Evolutionary conservation across 2,888 invertebrate genomes (phyloP).

Genomic region (Synergus laeviventris): DNA sequence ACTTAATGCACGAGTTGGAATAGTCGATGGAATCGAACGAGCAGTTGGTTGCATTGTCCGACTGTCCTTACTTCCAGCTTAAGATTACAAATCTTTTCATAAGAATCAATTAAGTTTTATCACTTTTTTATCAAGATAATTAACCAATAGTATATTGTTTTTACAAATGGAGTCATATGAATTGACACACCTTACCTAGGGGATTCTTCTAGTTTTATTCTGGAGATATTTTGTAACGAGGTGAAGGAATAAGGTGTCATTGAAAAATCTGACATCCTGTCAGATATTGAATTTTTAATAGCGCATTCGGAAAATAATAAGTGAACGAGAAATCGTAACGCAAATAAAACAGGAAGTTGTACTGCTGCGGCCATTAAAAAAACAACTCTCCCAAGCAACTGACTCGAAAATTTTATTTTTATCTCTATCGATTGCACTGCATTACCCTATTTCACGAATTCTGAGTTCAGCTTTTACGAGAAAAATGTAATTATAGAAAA

Average conservation of each 20-base stretch:
- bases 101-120: neutral
- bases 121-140: neutral
- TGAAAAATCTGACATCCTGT: neutral
- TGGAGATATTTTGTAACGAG: neutral
- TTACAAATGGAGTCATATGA: too few relatives aligned
- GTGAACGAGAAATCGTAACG: too few relatives aligned
- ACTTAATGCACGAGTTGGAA: conserved; percentile 55
- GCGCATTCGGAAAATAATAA: neutral
- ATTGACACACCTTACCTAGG: neutral
- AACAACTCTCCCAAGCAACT: neutral
- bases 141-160: too few relatives aligned
- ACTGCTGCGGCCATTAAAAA: neutral
- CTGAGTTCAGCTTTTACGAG: neutral
- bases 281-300: neutral
- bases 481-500: neutral
- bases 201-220: neutral
- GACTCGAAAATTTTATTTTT: neutral
- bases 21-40: conserved; percentile 63
- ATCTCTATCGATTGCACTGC: neutral
- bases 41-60: conserved; percentile 68
- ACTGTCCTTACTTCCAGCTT: conserved; percentile 43
- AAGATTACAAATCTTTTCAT: neutral
- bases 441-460: neutral
- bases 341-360: neutral
- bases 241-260: neutral